Conservation (phyloP, 2,888 invertebrate species). For the Rapana venosa region DNA sequence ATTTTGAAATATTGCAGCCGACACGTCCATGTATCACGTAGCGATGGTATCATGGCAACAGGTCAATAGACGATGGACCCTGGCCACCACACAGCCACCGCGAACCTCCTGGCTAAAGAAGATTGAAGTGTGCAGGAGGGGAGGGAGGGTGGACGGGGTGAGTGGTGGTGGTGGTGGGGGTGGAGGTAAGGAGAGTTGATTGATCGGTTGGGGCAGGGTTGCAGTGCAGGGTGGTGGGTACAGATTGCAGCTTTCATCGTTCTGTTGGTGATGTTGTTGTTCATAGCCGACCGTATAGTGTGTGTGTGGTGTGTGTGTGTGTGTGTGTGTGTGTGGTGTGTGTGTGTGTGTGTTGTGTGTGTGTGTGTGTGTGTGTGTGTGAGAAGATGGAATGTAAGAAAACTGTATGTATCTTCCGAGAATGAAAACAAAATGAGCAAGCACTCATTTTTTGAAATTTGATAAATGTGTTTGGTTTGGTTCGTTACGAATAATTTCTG, state of each 20-base stretch:
- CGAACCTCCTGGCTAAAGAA: neutral
- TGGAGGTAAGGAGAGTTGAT: neutral
- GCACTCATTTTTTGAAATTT: too few species aligned
- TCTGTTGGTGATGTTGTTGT: neutral
- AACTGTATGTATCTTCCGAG: too few species aligned
- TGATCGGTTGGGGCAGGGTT: constrained; percentile 1
- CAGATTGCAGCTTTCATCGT: neutral
- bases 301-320: neutral
- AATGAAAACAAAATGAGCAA: too few species aligned
- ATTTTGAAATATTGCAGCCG: neutral
- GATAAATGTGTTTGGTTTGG: too few species aligned
- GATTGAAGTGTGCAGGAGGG: neutral
- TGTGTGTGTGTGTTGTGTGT: neutral
- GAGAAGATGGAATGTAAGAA: neutral
- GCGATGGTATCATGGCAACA: neutral
- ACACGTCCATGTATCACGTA: neutral
- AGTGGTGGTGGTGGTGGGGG: neutral
- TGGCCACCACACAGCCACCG: neutral
- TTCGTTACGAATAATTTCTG: too few species aligned
- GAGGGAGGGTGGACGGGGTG: neutral
- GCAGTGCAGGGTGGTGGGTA: neutral
- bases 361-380: neutral
- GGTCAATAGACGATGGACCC: neutral
- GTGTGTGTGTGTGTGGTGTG: neutral
- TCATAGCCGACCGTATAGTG: neutral